These are phyloP conservation scores for Zosterops borbonicus DNA, from an alignment of 2,113 vertebrate species.

Conservation along the genomic window DNA sequence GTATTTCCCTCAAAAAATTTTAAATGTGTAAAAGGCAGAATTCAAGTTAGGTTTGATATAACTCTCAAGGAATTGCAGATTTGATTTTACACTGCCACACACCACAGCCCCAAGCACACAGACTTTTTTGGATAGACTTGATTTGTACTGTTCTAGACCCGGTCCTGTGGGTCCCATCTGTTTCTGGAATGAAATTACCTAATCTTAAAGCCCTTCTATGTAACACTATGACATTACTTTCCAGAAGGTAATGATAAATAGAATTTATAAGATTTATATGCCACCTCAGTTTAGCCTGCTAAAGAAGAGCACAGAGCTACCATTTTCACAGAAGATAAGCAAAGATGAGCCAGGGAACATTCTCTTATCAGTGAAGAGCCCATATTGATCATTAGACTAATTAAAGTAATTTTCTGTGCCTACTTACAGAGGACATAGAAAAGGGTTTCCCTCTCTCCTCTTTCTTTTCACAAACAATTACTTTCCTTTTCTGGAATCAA, in stretches of 20 bases:
- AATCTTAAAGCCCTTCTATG: not conserved
- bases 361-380: not conserved
- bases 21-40: not conserved
- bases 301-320: not conserved
- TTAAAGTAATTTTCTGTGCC: not conserved
- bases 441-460: not conserved
- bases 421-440: not conserved
- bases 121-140: not conserved
- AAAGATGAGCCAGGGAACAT: not conserved
- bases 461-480: not conserved
- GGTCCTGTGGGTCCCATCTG: not conserved
- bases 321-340: not conserved
- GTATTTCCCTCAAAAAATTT: accelerated
- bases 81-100: not conserved
- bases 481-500: not conserved
- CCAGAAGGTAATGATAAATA: not conserved
- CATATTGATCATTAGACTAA: not conserved
- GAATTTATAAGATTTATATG: not conserved
- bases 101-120: not conserved
- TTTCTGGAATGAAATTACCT: slow-evolving; percentile 9
- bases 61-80: not conserved
- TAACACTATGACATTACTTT: not conserved
- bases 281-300: not conserved
- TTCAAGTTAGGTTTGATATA: not conserved
- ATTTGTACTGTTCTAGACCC: not conserved